A percentile compares a stretch with the other conserved stretches of the same genome.
Evolutionary conservation across 2,113 vertebrate species (phyloP).

Genomic region (Corapipo altera): DNA sequence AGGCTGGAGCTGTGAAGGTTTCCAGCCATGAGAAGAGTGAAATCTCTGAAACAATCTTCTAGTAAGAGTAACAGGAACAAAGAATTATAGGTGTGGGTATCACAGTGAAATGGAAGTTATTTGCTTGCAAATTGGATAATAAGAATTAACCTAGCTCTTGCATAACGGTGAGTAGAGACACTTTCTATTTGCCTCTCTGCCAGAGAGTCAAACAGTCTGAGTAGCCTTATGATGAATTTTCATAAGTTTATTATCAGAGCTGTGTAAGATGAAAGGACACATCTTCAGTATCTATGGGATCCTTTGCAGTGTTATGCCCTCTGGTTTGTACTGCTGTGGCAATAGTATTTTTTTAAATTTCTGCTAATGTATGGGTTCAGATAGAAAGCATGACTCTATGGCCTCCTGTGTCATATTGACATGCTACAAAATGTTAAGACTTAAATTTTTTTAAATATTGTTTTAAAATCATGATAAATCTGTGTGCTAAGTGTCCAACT

Average conservation of each 20-base stretch:
- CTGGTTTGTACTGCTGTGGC: neutral
- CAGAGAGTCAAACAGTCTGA: neutral
- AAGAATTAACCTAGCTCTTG: neutral
- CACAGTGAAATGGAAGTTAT: neutral
- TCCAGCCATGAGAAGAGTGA: neutral
- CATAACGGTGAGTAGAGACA: conserved; percentile 1
- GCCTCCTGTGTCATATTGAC: neutral
- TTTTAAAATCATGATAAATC: neutral
- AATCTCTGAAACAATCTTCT: neutral
- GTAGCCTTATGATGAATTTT: neutral
- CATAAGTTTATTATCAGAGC: neutral
- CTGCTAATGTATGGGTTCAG: neutral
- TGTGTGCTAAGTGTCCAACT: neutral
- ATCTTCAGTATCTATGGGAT: neutral
- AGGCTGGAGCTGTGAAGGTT: neutral
- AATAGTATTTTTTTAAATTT: neutral
- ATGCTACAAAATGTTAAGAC: neutral
- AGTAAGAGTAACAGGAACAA: neutral
- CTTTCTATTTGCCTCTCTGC: neutral
- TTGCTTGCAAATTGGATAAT: neutral
- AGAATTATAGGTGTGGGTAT: neutral
- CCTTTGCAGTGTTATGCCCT: neutral
- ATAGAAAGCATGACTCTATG: neutral
- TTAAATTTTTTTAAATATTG: neutral
- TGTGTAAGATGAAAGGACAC: neutral